Conservation (phyloP, 2,888 invertebrate species). For the Eupithecia vulgata region DNA sequence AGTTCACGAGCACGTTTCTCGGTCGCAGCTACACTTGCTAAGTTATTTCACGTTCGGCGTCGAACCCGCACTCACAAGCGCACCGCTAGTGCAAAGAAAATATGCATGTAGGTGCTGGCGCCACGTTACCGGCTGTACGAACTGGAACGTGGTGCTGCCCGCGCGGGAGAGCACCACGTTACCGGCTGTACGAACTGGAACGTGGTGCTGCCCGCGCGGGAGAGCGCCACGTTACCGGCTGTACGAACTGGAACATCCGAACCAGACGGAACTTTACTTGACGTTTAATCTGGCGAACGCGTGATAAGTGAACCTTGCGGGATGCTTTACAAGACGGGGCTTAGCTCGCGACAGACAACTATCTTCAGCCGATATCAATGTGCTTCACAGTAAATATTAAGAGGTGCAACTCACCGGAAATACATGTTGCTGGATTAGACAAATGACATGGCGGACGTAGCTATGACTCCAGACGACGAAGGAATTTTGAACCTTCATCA, state of each 20-base stretch:
- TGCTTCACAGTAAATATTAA: background rate
- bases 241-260: too few relatives aligned
- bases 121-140: too few relatives aligned
- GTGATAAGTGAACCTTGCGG: slow-evolving; percentile 31
- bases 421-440: background rate
- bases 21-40: background rate
- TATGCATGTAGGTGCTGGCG: slow-evolving; percentile 49
- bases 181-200: too few relatives aligned
- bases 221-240: too few relatives aligned
- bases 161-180: too few relatives aligned
- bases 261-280: slow-evolving; percentile 39
- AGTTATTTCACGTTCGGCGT: slow-evolving; percentile 23
- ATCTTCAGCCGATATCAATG: background rate
- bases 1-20: background rate
- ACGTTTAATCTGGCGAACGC: slow-evolving; percentile 41
- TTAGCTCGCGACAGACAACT: background rate
- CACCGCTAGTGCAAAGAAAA: slow-evolving; percentile 38
- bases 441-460: too few relatives aligned
- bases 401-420: background rate
- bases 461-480: too few relatives aligned
- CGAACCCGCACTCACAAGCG: slow-evolving; percentile 24
- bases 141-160: too few relatives aligned
- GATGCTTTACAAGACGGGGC: slow-evolving; percentile 4
- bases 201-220: too few relatives aligned
- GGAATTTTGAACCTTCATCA: too few relatives aligned